Evolutionary conservation across 2,888 invertebrate genomes (phyloP), one percentile per base, ranked within the genome.

Genomic region (Drosophila borealis): DNA sequence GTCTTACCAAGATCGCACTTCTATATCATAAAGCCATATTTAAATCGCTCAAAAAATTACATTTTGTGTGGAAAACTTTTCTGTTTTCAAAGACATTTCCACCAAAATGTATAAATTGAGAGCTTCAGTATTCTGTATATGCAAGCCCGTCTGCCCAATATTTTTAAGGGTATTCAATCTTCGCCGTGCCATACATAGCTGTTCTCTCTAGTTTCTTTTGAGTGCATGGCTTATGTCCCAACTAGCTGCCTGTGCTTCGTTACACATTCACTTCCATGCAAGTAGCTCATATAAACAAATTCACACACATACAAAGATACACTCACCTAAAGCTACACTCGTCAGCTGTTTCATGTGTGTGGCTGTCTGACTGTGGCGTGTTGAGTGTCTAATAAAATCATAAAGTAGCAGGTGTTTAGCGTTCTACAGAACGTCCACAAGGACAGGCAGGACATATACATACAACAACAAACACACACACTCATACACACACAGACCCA

Each of bases 381-480:
- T 81, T 86, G 84, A 81, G 81, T 83, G 79, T 55, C 86, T 83
- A 81, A 81, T 83, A 86, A 83, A 86, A 86, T 79, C 81, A 81
- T 82, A 77, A 79, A 76, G 53, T 77, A 72, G 70, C 82, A 83
- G 86, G 84, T 83, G 81, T 79, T 83, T 83, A 83, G 83, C 79
- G 74, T 42, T 50, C 83, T 63, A 62, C 70, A 65, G 66, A 80
- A 57, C 48, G 64, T 50, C 69, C 78, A 69, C 70, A 63, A 68
- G 64, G 17, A 48, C 25, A 60, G 17, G 8, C 25, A 56, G 2
- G 14, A 54, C 39, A 51, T 9, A 60, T 8, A 50, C 54, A 50
- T 25, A 29, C 19, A 17, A 14, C 37, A 46, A 63, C 53, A 57
- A 36, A 48, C 49, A 14, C 46, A 70, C 42, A 63, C 42, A 34